A percentile compares a stretch with the other conserved stretches of the same genome.
Conservation (phyloP, 2,113 vertebrate genomes). For the Chloroceryle aenea region DNA sequence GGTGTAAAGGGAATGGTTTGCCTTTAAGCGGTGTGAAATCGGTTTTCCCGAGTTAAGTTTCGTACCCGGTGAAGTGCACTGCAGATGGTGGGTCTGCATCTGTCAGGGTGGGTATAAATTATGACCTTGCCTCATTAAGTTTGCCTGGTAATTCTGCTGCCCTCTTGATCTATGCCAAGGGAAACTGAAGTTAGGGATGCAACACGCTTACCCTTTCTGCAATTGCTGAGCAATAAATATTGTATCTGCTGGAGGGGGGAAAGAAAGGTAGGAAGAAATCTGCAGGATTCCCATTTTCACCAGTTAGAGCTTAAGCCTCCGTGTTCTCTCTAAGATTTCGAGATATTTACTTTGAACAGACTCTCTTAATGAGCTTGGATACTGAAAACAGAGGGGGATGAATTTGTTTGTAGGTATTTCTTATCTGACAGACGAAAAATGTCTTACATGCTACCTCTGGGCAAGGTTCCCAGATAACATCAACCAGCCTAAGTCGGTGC, state of each 20-base stretch:
- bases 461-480: constrained; percentile 19
- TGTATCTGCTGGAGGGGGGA: not conserved
- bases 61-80: not conserved
- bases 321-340: not conserved
- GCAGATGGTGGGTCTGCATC: not conserved
- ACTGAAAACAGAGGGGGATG: not conserved
- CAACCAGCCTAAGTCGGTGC: not conserved
- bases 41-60: not conserved
- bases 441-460: not conserved
- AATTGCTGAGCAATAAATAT: not conserved
- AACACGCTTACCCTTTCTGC: not conserved
- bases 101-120: not conserved
- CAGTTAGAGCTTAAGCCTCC: not conserved
- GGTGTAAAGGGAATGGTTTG: not conserved
- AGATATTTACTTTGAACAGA: not conserved
- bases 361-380: not conserved
- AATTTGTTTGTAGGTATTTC: not conserved
- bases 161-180: not conserved
- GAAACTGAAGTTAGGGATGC: not conserved
- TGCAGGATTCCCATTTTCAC: not conserved
- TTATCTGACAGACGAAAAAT: not conserved
- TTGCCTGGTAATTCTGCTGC: not conserved
- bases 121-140: not conserved
- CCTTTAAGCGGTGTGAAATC: not conserved
- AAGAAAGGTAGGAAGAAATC: not conserved